These are phyloP conservation scores for Pogonocichla stellata DNA, from an alignment of 2,113 vertebrate species.

Conservation along the genomic window DNA sequence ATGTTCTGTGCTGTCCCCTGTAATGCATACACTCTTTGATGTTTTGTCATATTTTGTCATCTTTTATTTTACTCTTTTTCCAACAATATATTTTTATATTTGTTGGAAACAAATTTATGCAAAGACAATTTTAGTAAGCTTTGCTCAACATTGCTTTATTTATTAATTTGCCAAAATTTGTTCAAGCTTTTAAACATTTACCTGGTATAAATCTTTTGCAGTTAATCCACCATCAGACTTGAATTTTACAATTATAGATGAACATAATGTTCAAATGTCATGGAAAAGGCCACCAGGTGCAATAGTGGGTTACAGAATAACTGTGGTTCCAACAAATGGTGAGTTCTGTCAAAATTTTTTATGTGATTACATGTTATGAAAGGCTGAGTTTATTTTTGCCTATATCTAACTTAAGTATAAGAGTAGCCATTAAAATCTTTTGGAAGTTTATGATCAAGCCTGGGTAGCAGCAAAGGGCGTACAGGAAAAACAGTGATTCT, in stretches of 20 bases:
- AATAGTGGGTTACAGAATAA: conserved; percentile 91
- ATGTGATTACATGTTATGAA: neutral
- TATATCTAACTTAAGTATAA: neutral
- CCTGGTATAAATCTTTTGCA: conserved; percentile 76
- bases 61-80: conserved; percentile 81
- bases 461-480: neutral
- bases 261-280: conserved; percentile 91
- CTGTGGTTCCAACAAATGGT: conserved; percentile 87
- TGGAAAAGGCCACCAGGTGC: conserved; percentile 83
- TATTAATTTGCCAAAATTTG: conserved; percentile 28
- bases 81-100: conserved; percentile 89
- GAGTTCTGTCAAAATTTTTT: conserved; percentile 44
- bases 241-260: conserved; percentile 96
- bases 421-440: neutral
- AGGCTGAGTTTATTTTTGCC: neutral
- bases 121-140: conserved; percentile 80
- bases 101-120: conserved; percentile 92
- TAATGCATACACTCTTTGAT: conserved; percentile 79
- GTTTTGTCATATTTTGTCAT: conserved; percentile 79
- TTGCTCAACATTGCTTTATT: conserved; percentile 66
- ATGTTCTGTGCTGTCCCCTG: conserved; percentile 89
- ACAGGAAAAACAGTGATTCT: neutral
- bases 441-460: neutral
- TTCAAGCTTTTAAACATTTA: conserved; percentile 44
- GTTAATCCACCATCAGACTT: conserved; percentile 91